A percentile compares a stretch with the other conserved stretches of the same genome.
These are phyloP conservation scores for Pipistrellus nathusii DNA, from an alignment of 2,797 vertebrate genomes.

Conservation along the genomic window DNA sequence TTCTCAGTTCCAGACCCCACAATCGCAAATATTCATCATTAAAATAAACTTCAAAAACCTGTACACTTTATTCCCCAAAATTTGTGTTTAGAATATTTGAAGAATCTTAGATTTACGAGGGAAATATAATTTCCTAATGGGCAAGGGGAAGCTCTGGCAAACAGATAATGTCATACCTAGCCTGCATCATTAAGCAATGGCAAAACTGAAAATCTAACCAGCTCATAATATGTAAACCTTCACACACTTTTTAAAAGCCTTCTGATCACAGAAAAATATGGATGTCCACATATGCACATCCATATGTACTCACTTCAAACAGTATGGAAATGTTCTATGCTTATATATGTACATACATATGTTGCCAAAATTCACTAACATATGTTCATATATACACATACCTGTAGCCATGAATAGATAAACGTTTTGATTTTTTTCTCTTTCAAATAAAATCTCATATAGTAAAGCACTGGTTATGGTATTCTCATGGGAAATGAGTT, in stretches of 20 bases:
- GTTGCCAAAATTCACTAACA: slow-evolving; percentile 51
- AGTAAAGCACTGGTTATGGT: slow-evolving; percentile 16
- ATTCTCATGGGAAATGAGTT: slow-evolving; percentile 7
- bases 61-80: background rate
- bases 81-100: slow-evolving; percentile 24
- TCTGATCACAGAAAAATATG: slow-evolving; percentile 53
- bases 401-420: slow-evolving; percentile 13
- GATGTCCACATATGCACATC: background rate
- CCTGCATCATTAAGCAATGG: background rate
- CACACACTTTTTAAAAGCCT: background rate
- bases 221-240: slow-evolving; percentile 24
- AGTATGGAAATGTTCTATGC: slow-evolving; percentile 9
- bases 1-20: background rate
- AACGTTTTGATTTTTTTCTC: background rate
- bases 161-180: background rate
- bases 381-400: slow-evolving; percentile 36
- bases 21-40: background rate
- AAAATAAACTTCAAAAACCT: slow-evolving; percentile 18
- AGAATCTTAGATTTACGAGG: background rate
- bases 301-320: slow-evolving; percentile 60
- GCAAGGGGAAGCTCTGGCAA: background rate
- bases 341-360: slow-evolving; percentile 53
- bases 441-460: slow-evolving; percentile 14
- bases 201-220: slow-evolving; percentile 5
- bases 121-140: background rate